Evolutionary conservation across 2,113 vertebrate species (phyloP).

Genomic region (Triplophysa tibetana): DNA sequence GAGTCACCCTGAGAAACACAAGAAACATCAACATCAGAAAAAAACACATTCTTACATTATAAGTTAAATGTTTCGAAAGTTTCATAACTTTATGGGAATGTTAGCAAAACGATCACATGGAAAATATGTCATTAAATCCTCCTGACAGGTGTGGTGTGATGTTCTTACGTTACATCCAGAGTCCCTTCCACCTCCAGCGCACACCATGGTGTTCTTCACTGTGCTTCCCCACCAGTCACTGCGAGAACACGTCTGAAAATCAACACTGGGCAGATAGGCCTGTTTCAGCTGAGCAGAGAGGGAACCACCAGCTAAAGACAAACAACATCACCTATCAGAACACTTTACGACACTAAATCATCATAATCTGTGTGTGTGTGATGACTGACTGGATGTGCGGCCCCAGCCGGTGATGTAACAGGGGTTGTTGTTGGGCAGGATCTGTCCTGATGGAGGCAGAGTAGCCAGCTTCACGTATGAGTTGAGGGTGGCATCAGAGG

Average conservation of each 20-base stretch:
- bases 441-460: constrained; percentile 73
- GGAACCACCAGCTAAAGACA: constrained; percentile 76
- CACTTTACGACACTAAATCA: no score
- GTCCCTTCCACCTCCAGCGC: constrained; percentile 78
- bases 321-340: background rate
- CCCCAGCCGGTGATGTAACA: constrained; percentile 93
- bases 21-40: no score
- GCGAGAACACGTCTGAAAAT: constrained; percentile 76
- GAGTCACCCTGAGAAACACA: constrained; percentile 80
- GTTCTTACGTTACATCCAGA: constrained; percentile 82
- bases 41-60: no score
- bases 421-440: constrained; percentile 79
- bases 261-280: constrained; percentile 81
- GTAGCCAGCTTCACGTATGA: constrained; percentile 74
- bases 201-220: constrained; percentile 85
- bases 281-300: constrained; percentile 82
- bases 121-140: no score
- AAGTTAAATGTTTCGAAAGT: background rate
- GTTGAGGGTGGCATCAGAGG: constrained; percentile 74
- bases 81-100: background rate
- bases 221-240: constrained; percentile 82
- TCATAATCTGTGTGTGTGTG: background rate
- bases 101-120: no score
- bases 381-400: constrained; percentile 79
- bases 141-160: background rate